phyloP scores from a whole-genome alignment of 2,113 vertebrate genomes.

The Bucco capensis region DNA sequence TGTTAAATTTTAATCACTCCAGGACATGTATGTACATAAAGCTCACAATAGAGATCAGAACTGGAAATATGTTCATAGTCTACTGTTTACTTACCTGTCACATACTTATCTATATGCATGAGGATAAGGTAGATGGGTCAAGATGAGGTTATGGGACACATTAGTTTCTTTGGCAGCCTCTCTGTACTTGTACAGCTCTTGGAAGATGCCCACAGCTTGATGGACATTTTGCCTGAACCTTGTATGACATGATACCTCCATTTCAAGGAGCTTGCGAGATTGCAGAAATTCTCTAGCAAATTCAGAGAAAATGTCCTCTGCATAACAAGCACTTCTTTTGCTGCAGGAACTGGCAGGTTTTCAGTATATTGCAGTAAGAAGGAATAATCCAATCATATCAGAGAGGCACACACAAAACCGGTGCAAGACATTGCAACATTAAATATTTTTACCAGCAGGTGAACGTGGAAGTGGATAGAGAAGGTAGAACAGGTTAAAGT shows the following conservation, averaged over 20 bases:
- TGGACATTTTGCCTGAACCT: neutral
- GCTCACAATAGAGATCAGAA: neutral
- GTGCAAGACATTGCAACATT: neutral
- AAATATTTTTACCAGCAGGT: neutral
- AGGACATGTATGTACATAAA: neutral
- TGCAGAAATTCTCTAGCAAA: neutral
- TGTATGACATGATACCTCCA: neutral
- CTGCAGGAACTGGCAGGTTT: conserved; percentile 39
- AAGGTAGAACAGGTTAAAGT: neutral
- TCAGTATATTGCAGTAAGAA: conserved; percentile 46
- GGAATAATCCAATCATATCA: neutral
- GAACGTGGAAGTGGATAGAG: neutral
- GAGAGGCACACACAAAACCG: neutral
- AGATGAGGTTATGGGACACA: neutral
- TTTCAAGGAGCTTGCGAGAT: neutral
- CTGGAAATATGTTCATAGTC: neutral
- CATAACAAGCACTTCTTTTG: conserved; percentile 2
- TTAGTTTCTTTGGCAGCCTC: neutral
- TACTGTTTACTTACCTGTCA: neutral
- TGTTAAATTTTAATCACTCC: no score
- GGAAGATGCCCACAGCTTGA: neutral
- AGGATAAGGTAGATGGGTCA: neutral
- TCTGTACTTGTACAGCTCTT: neutral
- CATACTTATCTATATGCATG: accelerated
- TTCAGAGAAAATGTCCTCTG: conserved; percentile 18